Base-by-base conservation (phyloP, 2,113 vertebrate species). In the Hippocampus guttulatus region DNA sequence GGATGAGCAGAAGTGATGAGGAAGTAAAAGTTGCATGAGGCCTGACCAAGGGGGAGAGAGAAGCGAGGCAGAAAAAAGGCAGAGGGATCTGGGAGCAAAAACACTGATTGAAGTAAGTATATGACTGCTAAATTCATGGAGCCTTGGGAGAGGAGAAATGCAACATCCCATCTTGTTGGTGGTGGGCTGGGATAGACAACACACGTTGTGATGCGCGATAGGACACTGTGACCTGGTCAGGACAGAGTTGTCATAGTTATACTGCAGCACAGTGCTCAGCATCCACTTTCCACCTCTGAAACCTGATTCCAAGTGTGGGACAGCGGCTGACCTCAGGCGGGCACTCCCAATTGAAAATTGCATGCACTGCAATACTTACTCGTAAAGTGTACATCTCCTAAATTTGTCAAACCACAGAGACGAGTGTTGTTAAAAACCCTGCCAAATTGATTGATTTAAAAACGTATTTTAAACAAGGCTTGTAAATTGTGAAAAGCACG, bases 1-100 rank as follows among this genome's bases (percentile, higher is more conserved):
- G 33, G n/a, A 64, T 64, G 80, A 83, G 76, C 27, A 66, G 67
- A 71, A 79, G 77, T 80, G 73, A 78, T 54, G 74, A 78, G 81
- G 64, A 76, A 87, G 81, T 89, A 88, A 90, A 89, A 90, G 83
- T 89, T 90, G 84, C 87, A 89, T 90, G 89, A 90, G 84, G 83
- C 84, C 77, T 80, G 83, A 76, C 85, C 79, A 80, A 80, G 72
- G 81, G 84, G 84, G 77, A 81, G 80, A 85, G 78, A 69, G 82
- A 86, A 85, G 60, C 80, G 79, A 81, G 76, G 83, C 83, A 86
- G 85, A 86, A 83, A 82, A 70, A 78, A 70, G 83, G 67, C 68
- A 71, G 79, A 62, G 75, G 51, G 75, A 73, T 67, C 5, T 3
- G 49, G 74, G 67, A 65, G 74, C 77, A 82, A 85, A 69, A 87